Base-by-base conservation (phyloP, 1,140 invertebrate genomes). In the Scaptodrosophila lebanonensis region DNA sequence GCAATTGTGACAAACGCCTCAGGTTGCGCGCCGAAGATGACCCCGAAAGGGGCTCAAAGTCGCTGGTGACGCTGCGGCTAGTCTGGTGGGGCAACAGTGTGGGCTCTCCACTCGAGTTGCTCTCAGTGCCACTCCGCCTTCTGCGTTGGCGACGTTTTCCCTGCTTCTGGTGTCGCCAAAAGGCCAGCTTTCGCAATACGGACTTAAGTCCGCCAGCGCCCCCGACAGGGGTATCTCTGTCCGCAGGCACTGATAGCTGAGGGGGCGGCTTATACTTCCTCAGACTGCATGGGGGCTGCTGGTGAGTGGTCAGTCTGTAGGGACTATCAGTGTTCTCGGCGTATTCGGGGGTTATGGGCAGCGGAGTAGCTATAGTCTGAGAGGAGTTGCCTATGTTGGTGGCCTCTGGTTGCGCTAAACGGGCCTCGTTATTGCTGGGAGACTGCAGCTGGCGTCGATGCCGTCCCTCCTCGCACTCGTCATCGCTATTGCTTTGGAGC, bases 331-430 rank as follows among this genome's bases (percentile, higher is more conserved):
- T 16, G 33, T 33, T 9, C 40, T 16, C 11, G 40, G 9, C 7
- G 47, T 11, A 13, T 20, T 32, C 6, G 1, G 15, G 6, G n/a
- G 2, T 8, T 3, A 16, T 35, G 33, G 7, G 16, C 32, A 58
- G 35, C 2, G 75, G 75, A 20, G 75, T 70, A 27, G 61, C 69
- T 3, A 82, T 82, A 11, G 69, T 82, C 36, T 70, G 61, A 3
- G 69, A 70, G 1, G 75, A 82, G 29, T 77, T 82, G 43, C 69
- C 75, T 35, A 82, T 82, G 36, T 66, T 82, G 66, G 62, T 82
- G 4, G 62, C 65, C 13, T 82, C 75, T 1, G 75, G 75, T 36
- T 75, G 75, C 4, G 75, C 75, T 1, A 82, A 54, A 2, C 48
- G 51, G 3, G 66, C 75, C 25, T 50, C 62, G 5, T 49, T 51